These are phyloP conservation scores for Poecilia latipinna DNA, from an alignment of 2,113 vertebrate species.

Conservation along the genomic window DNA sequence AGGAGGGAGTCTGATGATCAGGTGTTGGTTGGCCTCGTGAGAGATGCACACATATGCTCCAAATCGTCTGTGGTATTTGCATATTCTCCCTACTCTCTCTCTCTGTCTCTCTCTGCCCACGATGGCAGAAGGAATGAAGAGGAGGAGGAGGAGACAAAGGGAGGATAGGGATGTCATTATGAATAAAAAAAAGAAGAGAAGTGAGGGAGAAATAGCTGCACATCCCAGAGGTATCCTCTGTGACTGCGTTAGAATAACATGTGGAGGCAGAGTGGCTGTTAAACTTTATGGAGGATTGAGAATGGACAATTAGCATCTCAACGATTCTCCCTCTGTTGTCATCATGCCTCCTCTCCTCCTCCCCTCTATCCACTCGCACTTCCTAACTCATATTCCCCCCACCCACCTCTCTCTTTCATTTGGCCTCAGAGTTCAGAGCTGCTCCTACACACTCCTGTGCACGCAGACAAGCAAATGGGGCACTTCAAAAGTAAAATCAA, in stretches of 20 bases:
- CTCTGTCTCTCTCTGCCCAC: slow-evolving; percentile 23
- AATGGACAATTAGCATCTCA: slow-evolving; percentile 81
- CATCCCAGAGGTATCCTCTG: slow-evolving; percentile 69
- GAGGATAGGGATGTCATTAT: slow-evolving; percentile 55
- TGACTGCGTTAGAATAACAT: slow-evolving; percentile 78
- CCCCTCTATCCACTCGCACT: slow-evolving; percentile 32
- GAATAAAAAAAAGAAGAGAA: slow-evolving; percentile 19
- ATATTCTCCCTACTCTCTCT: slow-evolving; percentile 33
- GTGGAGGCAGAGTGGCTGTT: slow-evolving; percentile 73
- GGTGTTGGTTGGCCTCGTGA: slow-evolving; percentile 61
- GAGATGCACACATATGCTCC: slow-evolving; percentile 68
- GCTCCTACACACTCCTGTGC: slow-evolving; percentile 4
- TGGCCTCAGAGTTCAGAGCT: slow-evolving; percentile 35
- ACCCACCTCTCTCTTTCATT: slow-evolving; percentile 30
- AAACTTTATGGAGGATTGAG: slow-evolving; percentile 81
- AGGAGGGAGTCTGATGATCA: slow-evolving; percentile 62
- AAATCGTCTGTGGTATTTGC: slow-evolving; percentile 65
- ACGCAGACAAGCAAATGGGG: slow-evolving; percentile 19
- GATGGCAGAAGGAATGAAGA: slow-evolving; percentile 34
- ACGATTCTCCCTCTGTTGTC: slow-evolving; percentile 67
- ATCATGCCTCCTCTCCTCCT: slow-evolving; percentile 59
- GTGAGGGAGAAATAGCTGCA: slow-evolving; percentile 46
- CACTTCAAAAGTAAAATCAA: slow-evolving; percentile 37
- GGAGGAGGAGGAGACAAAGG: slow-evolving; percentile 41
- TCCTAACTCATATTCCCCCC: slow-evolving; percentile 59